A percentile compares a stretch with the other conserved stretches of the same genome.
Conservation (phyloP, 2,888 invertebrate genomes). For the Euphydryas editha region DNA sequence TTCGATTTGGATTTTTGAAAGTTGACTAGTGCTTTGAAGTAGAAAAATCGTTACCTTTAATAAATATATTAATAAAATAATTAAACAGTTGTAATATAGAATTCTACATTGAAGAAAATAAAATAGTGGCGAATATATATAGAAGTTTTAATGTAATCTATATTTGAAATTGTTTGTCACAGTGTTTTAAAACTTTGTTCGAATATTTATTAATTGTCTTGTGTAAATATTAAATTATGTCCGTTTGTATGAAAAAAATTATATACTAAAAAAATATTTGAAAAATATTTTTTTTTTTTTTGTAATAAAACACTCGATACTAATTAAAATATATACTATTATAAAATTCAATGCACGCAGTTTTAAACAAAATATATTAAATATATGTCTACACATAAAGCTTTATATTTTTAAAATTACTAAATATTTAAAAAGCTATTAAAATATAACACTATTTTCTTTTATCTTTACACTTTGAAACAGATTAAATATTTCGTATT, state of each 20-base stretch:
- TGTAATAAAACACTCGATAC: background rate
- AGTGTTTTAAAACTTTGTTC: constrained; percentile 1
- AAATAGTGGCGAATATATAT: constrained; percentile 11
- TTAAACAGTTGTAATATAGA: too few relatives aligned
- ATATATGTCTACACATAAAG: constrained; percentile 32
- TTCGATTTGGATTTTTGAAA: too few relatives aligned
- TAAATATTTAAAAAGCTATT: constrained; percentile 20
- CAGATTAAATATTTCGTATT: constrained; percentile 25
- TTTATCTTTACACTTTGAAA: constrained; percentile 36
- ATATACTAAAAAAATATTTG: background rate
- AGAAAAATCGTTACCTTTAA: too few relatives aligned
- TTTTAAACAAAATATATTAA: constrained; percentile 26
- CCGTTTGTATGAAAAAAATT: background rate
- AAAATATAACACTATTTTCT: constrained; percentile 33
- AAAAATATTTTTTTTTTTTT: background rate
- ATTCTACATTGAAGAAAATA: too few relatives aligned
- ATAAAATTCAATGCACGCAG: constrained; percentile 22
- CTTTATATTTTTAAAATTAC: constrained; percentile 33
- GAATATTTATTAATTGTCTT: background rate
- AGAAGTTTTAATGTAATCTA: constrained; percentile 12
- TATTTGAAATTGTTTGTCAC: constrained; percentile 11
- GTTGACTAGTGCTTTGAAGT: too few relatives aligned
- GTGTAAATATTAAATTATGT: background rate
- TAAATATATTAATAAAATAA: too few relatives aligned
- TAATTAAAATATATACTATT: constrained; percentile 9